A percentile compares a stretch with the other conserved stretches of the same genome.
These are phyloP conservation scores for Sympetrum striolatum DNA, from an alignment of 2,888 invertebrate species.

Conservation along the genomic window DNA sequence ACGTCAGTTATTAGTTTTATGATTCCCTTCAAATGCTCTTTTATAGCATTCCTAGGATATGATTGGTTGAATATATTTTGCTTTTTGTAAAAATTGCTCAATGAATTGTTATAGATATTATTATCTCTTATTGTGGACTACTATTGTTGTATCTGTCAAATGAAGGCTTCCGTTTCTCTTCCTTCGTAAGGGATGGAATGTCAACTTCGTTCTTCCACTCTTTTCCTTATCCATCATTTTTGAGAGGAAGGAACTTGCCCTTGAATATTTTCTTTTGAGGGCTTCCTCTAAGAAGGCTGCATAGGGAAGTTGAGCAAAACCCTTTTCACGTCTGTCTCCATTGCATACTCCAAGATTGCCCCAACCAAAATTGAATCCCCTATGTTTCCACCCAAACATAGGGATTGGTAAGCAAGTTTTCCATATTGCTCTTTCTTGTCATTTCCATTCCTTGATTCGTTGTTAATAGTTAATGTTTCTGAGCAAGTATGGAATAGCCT, in stretches of 20 bases:
- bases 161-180: conserved; percentile 62
- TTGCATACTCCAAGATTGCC: conserved; percentile 69
- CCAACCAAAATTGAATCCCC: conserved; percentile 65
- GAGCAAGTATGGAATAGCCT: too few relatives aligned
- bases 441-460: conserved; percentile 65
- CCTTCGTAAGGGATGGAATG: conserved; percentile 61
- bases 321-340: conserved; percentile 64
- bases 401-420: conserved; percentile 63
- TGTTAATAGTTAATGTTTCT: conserved; percentile 39
- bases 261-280: conserved; percentile 60
- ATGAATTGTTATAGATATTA: conserved; percentile 62
- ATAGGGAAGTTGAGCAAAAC: conserved; percentile 72
- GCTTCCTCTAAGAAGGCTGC: conserved; percentile 67
- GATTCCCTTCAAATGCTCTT: conserved; percentile 63
- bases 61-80: conserved; percentile 67
- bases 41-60: conserved; percentile 66
- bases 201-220: conserved; percentile 59
- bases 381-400: conserved; percentile 64
- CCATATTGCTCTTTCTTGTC: conserved; percentile 56
- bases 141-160: conserved; percentile 67
- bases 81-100: conserved; percentile 67
- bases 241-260: neutral
- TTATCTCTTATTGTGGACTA: conserved; percentile 53
- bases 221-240: conserved; percentile 53
- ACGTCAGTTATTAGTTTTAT: conserved; percentile 53